Evolutionary conservation across 2,113 vertebrate genomes (phyloP), one percentile per base, ranked within the genome.

Genomic region (Tricholaema leucomelas): DNA sequence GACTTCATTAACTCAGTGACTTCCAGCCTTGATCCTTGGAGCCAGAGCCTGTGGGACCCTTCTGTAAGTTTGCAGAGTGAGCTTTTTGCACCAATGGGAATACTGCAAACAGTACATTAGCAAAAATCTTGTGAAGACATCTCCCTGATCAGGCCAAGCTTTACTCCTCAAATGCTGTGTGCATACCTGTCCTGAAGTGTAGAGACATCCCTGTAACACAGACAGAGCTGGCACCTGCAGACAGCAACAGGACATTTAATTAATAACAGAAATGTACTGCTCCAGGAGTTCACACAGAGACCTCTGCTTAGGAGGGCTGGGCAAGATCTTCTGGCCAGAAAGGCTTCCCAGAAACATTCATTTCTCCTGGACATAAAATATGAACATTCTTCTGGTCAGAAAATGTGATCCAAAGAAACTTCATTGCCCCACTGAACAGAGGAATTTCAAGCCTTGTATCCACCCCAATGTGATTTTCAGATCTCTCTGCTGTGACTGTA

Each of bases 161-260:
- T 86, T 88, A 36, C 11, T 40, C 19, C 27, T 50, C 10, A 69
- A 65, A 30, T 21, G 5, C 44, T 55, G 15, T 71, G 73, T 58
- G 35, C 88, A 4, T 77, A 96, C 96, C 88, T 92, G 96, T 95
- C 42, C 48, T 95, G 85, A 96, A 96, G 24, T 93, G 35, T 5
- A 9, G 31, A 33, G 91, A 63, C 42, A 96, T 0, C 19, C 27
- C 91, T 19, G 95, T 94, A 55, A 96, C 19, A 85, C 95, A 96
- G 40, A 95, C 12, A 59, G 28, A 2, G 0, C 60, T 87, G 64
- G 50, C 36, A 94, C 55, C 95, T 96, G 91, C 66, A 85, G 42
- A 52, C 10, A 85, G 28, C 2, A 46, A 55, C 6, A 69, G 52
- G 4, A 63, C 11, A 89, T 15, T 5, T 7, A 25, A 36, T 89